phyloP scores from a whole-genome alignment of 2,888 invertebrate species.

The Acleris cristana region DNA sequence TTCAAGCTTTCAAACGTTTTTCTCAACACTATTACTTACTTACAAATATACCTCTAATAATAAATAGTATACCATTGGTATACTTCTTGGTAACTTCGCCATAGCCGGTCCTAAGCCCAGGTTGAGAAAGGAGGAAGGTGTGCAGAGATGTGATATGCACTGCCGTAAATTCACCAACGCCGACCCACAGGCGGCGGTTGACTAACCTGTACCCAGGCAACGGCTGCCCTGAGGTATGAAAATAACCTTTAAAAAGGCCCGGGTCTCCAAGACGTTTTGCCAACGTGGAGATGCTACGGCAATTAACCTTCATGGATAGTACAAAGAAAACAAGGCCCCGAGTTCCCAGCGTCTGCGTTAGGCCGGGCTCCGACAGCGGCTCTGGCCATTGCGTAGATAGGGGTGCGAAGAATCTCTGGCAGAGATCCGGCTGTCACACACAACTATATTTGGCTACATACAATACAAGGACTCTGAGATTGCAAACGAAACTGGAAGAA shows the following conservation, averaged over 20 bases:
- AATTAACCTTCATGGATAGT: not conserved
- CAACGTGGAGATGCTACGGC: constrained; percentile 2
- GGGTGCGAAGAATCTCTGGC: not conserved
- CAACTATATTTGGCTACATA: constrained; percentile 6
- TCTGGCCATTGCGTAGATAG: not conserved
- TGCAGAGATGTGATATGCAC: not conserved
- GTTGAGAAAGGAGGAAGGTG: not conserved
- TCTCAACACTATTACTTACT: too few relatives aligned
- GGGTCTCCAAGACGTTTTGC: constrained; percentile 12
- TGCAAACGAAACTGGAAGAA: constrained; percentile 9
- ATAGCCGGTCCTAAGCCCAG: too few relatives aligned
- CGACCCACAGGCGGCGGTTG: constrained; percentile 6
- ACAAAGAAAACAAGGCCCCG: not conserved
- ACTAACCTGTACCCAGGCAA: constrained; percentile 8
- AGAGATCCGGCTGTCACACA: constrained; percentile 9
- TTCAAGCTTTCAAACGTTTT: too few relatives aligned
- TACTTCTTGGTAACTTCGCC: too few relatives aligned
- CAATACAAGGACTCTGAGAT: constrained; percentile 8
- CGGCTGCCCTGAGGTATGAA: constrained; percentile 7
- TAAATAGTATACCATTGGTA: too few relatives aligned
- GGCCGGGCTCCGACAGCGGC: not conserved
- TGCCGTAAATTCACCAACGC: constrained; percentile 14
- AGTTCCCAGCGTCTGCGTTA: not conserved
- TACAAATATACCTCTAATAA: too few relatives aligned
- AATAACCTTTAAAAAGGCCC: constrained; percentile 12